These are phyloP conservation scores for Heliothis virescens DNA, from an alignment of 1,140 invertebrate genomes.

Conservation along the genomic window DNA sequence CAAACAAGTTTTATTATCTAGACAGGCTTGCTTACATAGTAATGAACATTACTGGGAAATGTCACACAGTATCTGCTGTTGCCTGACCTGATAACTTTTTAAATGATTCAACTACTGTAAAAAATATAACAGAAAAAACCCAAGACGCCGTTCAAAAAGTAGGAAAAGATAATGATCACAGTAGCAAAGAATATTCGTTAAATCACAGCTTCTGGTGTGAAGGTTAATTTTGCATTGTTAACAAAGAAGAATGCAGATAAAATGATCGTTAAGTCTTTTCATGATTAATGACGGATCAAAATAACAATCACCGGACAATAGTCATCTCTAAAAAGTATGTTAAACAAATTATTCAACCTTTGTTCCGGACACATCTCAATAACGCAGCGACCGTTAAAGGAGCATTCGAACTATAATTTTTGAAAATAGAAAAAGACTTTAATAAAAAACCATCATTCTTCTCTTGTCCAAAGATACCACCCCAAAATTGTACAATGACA, in stretches of 20 bases:
- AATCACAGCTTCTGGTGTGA: neutral
- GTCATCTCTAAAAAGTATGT: slow-evolving; percentile 60
- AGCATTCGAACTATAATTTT: slow-evolving; percentile 60
- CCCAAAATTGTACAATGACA: slow-evolving; percentile 63
- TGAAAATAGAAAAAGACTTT: slow-evolving; percentile 47
- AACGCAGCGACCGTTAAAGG: slow-evolving; percentile 68
- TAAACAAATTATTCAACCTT: slow-evolving; percentile 64
- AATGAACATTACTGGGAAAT: slow-evolving; percentile 40
- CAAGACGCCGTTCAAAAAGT: neutral
- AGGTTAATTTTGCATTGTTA: slow-evolving; percentile 13
- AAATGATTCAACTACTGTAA: neutral
- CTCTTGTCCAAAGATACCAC: slow-evolving; percentile 73
- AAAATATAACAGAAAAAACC: neutral
- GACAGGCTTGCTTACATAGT: slow-evolving; percentile 19
- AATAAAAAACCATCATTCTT: slow-evolving; percentile 64
- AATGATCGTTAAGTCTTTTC: slow-evolving; percentile 24
- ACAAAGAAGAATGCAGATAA: neutral
- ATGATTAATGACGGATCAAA: slow-evolving; percentile 42
- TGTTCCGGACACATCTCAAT: slow-evolving; percentile 52
- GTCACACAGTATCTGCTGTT: slow-evolving; percentile 25
- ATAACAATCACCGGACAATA: slow-evolving; percentile 31
- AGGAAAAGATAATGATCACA: neutral
- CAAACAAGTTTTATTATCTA: slow-evolving; percentile 33
- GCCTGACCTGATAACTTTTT: neutral
- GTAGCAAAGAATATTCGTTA: neutral